These are phyloP conservation scores for Pollicipes pollicipes DNA, from an alignment of 1,140 invertebrate species.

Conservation along the genomic window DNA sequence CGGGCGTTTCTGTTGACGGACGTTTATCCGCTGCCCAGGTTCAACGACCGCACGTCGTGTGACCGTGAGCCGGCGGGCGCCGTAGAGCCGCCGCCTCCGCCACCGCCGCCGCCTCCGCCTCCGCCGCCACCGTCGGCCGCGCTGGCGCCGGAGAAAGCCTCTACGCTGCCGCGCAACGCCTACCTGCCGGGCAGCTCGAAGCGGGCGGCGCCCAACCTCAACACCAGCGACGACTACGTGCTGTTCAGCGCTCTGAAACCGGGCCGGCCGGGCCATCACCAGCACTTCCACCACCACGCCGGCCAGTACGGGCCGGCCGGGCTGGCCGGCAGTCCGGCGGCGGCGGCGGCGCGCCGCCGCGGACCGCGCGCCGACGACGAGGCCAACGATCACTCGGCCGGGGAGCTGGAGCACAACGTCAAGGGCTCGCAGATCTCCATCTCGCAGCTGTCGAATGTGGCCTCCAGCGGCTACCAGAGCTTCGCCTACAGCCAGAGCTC, in stretches of 20 bases:
- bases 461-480: conserved; percentile 75
- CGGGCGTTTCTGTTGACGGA: conserved; percentile 28
- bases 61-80: not conserved
- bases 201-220: conserved; percentile 22
- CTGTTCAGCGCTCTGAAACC: conserved; percentile 24
- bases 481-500: conserved; percentile 77
- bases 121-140: not conserved
- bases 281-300: conserved; percentile 17
- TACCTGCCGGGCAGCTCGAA: conserved; percentile 32
- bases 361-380: conserved; percentile 41
- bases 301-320: not conserved
- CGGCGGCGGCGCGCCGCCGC: too few relatives aligned
- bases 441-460: conserved; percentile 59
- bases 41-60: not conserved
- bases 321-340: not conserved
- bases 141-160: conserved; percentile 25
- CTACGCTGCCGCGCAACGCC: conserved; percentile 49
- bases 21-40: not conserved
- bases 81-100: not conserved
- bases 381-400: conserved; percentile 35
- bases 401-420: conserved; percentile 26
- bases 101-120: too few relatives aligned
- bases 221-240: conserved; percentile 28
- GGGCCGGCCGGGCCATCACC: conserved; percentile 14
- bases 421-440: conserved; percentile 46